Evolutionary conservation across 2,797 vertebrate species (phyloP), one percentile per base, ranked within the genome.

Genomic region (Sebastes oblongus): DNA sequence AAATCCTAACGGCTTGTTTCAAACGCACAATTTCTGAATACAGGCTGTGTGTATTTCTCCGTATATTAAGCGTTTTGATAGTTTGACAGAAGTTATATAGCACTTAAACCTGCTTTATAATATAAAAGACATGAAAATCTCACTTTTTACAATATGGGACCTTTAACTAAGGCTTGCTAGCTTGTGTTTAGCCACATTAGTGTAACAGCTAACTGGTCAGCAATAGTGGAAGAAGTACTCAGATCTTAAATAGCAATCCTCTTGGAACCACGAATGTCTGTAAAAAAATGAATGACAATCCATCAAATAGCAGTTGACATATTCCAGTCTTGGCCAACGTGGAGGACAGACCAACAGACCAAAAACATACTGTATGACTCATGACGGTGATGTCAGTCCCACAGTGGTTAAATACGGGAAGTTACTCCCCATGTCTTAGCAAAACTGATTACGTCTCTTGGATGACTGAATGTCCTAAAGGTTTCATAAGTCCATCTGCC

Each of bases 401-500:
- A 32, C 5, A 34, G 10, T 50, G n/a, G 8, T 68, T 8, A 29
- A 30, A 32, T 65, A 55, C 7, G 52, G 61, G 65, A 88, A 72
- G 68, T 74, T 30, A 16, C 66, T 55, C 66, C 58, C 1, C 62
- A 42, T 46, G 3, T 25, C 29, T 64, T 50, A 42, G 34, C 46
- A 2, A 4, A 7, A 34, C 46, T 22, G 64, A 59, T 42, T 8
- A 5, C 29, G 22, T 22, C 8, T 74, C 25, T 22, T 8, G 24
- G 5, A 58, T 54, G 25, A 68, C 0, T 8, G 16, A 55, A 56
- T 27, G 30, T 50, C 7, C 62, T 69, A 6, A 2, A 32, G 13
- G 25, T 77, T 18, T 64, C 62, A 60, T n/a, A 66, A 67, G 34
- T 66, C 25, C 61, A 74, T 73, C 32, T 10, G 22, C 65, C 75